Percentiles rank a stretch among this genome's conserved stretches.
Conservation (phyloP, 2,888 invertebrate genomes). For the Zygogramma bicolorata region DNA sequence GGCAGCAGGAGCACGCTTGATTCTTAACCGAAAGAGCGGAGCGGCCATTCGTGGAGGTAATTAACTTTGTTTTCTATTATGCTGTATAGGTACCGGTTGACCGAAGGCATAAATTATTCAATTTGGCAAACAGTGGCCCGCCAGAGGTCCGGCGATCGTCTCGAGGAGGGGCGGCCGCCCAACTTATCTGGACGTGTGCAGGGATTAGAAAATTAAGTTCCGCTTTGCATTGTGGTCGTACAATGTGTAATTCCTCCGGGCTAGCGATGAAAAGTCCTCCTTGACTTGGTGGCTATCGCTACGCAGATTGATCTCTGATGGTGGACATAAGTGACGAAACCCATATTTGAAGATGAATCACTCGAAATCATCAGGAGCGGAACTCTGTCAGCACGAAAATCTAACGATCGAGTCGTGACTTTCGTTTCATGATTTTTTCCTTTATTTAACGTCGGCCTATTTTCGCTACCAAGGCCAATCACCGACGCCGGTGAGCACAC, state of each 20-base stretch:
- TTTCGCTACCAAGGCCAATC: too few species aligned
- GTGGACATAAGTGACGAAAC: not conserved
- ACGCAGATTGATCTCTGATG: not conserved
- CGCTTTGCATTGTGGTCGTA: conserved; percentile 55
- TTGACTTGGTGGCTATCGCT: not conserved
- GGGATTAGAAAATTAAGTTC: conserved; percentile 65
- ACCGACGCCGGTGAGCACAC: too few species aligned
- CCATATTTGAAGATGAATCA: too few species aligned
- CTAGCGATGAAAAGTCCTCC: conserved; percentile 8
- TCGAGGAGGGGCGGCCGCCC: conserved; percentile 10
- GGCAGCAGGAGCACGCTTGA: conserved; percentile 43
- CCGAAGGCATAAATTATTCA: conserved; percentile 66
- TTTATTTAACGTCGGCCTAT: too few species aligned
- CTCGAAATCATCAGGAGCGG: too few species aligned
- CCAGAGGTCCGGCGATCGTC: conserved; percentile 31
- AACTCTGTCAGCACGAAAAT: too few species aligned
- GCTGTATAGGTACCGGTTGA: conserved; percentile 64
- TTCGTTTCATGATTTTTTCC: too few species aligned
- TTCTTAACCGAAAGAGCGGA: conserved; percentile 61
- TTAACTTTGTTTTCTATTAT: conserved; percentile 69
- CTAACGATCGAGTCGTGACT: too few species aligned
- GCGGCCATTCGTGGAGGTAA: conserved; percentile 60
- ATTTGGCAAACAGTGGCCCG: conserved; percentile 60
- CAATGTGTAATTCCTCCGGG: conserved; percentile 12
- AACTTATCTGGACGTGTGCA: conserved; percentile 42